These are phyloP conservation scores for Andrena haemorrhoa DNA, from an alignment of 2,888 invertebrate genomes.

Conservation along the genomic window DNA sequence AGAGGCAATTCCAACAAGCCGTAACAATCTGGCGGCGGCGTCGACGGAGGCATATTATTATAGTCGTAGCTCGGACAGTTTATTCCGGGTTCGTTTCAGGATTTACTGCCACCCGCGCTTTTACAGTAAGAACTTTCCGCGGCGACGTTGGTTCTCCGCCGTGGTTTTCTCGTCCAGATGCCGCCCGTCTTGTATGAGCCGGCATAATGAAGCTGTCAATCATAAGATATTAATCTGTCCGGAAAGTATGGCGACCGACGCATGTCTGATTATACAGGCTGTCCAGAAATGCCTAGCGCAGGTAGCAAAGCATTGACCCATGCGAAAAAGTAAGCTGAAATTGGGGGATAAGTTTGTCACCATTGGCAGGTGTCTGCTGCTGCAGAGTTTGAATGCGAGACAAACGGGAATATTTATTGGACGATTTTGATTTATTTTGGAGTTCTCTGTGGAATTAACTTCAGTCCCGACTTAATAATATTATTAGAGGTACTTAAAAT, in stretches of 20 bases:
- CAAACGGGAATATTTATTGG: no score
- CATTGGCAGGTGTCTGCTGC: no score
- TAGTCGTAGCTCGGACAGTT: slow-evolving; percentile 78
- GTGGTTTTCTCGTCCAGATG: slow-evolving; percentile 63
- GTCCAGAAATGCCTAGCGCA: not conserved
- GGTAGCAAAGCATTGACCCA: not conserved
- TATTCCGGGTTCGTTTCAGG: slow-evolving; percentile 81
- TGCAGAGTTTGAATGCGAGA: no score
- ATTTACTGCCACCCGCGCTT: slow-evolving; percentile 77
- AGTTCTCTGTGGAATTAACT: no score
- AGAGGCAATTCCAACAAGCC: slow-evolving; percentile 75
- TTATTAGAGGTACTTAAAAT: no score
- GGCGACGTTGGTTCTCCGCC: slow-evolving; percentile 71
- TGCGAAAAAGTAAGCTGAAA: no score
- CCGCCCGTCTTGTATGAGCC: slow-evolving; percentile 33
- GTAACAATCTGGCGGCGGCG: slow-evolving; percentile 70
- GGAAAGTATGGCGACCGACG: not conserved
- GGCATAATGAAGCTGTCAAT: slow-evolving; percentile 32
- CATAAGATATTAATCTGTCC: slow-evolving; percentile 4
- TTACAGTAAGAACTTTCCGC: slow-evolving; percentile 75
- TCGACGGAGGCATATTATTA: slow-evolving; percentile 78
- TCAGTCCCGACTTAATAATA: no score
- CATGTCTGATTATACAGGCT: not conserved
- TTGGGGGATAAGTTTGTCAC: no score
- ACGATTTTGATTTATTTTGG: no score